These are phyloP conservation scores for Capitulum mitella DNA, from an alignment of 2,888 invertebrate genomes.

Conservation along the genomic window DNA sequence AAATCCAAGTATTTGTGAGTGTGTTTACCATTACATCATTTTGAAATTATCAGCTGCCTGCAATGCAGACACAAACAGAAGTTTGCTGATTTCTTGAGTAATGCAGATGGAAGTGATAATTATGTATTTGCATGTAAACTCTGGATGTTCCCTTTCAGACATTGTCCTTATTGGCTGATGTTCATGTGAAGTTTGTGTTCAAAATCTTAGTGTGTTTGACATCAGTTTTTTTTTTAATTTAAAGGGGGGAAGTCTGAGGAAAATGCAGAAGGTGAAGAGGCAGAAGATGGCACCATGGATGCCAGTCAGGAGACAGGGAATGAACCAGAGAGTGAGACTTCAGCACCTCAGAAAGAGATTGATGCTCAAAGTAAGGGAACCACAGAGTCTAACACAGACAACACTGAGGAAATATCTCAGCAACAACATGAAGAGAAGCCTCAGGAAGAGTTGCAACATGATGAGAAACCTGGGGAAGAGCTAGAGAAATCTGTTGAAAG, in stretches of 20 bases:
- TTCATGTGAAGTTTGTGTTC: no score
- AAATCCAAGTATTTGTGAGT: no score
- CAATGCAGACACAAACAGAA: no score
- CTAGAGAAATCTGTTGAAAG: background rate
- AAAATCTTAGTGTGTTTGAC: no score
- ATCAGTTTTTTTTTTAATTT: background rate
- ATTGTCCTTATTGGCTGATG: background rate
- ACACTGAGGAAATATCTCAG: background rate
- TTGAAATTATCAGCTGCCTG: no score
- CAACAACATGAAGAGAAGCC: background rate
- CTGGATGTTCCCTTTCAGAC: background rate
- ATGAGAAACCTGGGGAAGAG: background rate
- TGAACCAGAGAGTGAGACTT: constrained; percentile 28
- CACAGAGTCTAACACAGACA: background rate
- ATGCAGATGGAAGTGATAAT: no score
- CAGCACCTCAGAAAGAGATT: no score
- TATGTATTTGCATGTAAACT: no score
- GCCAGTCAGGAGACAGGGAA: constrained; percentile 34
- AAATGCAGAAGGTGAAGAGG: constrained; percentile 34
- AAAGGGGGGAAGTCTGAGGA: background rate
- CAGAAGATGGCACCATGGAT: constrained; percentile 31
- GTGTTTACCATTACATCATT: no score
- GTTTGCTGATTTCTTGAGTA: no score
- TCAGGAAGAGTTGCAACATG: no score
- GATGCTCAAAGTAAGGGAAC: no score